Base-by-base conservation (phyloP, 2,113 vertebrate species). In the Oceanodroma tethys region DNA sequence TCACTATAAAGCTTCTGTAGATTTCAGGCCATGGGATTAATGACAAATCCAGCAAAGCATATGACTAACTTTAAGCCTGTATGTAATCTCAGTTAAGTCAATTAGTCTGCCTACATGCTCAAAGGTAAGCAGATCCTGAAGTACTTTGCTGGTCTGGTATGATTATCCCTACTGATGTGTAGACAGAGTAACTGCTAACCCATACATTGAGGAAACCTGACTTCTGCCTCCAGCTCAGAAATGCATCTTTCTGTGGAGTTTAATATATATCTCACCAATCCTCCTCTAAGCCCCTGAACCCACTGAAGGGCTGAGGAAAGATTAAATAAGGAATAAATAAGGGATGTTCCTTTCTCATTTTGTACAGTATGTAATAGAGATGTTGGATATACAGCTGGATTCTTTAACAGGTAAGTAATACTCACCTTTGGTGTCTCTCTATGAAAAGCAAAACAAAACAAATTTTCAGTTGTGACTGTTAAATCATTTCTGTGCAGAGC, bases 81-180 rank as follows among this genome's bases (percentile, higher is more conserved):
- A 71, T 93, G 93, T 96, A 97, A 97, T 97, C 94, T 97, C 86
- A 40, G 72, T 63, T 97, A 97, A 97, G 88, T 94, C 97, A 96
- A 90, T 97, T 95, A 97, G 82, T 67, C 52, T 87, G 76, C 55
- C 71, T 93, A 45, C 34, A 56, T 86, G 88, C 95, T 95, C 66
- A 86, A 79, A 96, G 86, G 92, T 96, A 95, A 96, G 86, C 29
- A 96, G 84, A 91, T 96, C 89, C 62, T 60, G 40, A 79, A 42
- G 34, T 85, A 59, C 30, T 91, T 91, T 94, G 56, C 81, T 91
- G 88, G 83, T 68, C 65, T 94, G 72, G 56, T 70, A 9, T 48
- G 60, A 97, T 96, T 96, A 96, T 95, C 91, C 88, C 43, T 89
- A 42, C 52, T 48, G 83, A 91, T 60, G 52, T 32, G 59, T 32